These are phyloP conservation scores for Lagocephalus sceleratus DNA, from an alignment of 2,797 vertebrate species.

Conservation along the genomic window DNA sequence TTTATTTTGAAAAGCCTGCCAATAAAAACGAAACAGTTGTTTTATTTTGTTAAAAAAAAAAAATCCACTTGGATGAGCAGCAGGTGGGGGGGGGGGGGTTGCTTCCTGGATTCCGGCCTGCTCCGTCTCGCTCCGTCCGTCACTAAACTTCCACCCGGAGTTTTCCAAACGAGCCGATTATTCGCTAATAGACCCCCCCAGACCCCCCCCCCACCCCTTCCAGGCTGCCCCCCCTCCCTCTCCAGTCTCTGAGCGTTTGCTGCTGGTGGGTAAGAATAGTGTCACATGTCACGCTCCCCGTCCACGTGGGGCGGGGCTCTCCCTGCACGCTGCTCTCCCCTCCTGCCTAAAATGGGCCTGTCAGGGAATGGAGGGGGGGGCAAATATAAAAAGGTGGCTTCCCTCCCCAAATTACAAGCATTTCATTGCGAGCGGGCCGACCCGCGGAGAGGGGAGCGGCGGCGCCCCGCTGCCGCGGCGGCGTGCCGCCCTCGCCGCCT, in stretches of 20 bases:
- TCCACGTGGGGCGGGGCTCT: slow-evolving; percentile 37
- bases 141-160: slow-evolving; percentile 46
- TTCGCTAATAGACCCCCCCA: slow-evolving; percentile 38
- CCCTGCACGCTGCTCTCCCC: slow-evolving; percentile 19
- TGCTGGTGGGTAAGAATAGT: slow-evolving; percentile 51
- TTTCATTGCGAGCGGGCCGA: slow-evolving; percentile 77
- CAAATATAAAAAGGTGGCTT: slow-evolving; percentile 61
- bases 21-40: background rate
- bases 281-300: slow-evolving; percentile 40
- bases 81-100: slow-evolving; percentile 19
- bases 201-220: slow-evolving; percentile 22
- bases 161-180: slow-evolving; percentile 50
- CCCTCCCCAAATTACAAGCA: slow-evolving; percentile 72
- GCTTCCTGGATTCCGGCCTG: slow-evolving; percentile 56
- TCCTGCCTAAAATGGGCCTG: slow-evolving; percentile 9
- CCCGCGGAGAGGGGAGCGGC: slow-evolving; percentile 68
- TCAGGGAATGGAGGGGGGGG: slow-evolving; percentile 29
- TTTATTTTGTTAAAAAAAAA: no score
- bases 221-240: slow-evolving; percentile 27
- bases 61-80: no score
- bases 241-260: slow-evolving; percentile 49
- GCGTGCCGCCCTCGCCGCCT: slow-evolving; percentile 22
- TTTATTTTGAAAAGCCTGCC: background rate
- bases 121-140: no score
- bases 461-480: slow-evolving; percentile 39